Base-by-base conservation (phyloP, 1,140 invertebrate genomes). In the Galendromus occidentalis region DNA sequence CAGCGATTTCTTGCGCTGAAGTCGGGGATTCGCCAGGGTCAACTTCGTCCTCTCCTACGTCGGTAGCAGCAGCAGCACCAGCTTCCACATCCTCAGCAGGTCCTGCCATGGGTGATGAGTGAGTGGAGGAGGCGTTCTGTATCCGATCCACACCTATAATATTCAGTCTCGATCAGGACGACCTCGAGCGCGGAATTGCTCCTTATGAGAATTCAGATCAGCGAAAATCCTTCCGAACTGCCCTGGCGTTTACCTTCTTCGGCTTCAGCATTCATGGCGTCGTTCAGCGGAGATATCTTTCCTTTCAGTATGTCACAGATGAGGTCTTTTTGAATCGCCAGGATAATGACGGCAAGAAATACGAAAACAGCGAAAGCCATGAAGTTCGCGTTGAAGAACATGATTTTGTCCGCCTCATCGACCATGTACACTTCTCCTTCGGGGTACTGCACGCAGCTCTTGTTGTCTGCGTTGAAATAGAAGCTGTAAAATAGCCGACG, bases 361-460 rank as follows among this genome's bases (percentile, higher is more conserved):
- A 59, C 51, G 51, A 59, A 59, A 4, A 59, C 51, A 22, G 51
- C 51, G 22, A 59, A 59, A 20, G 51, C 51, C 14, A 59, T 17
- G 33, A 59, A 59, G 51, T 59, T 59, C 14, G 51, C 51, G 33
- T 59, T 59, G 51, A 59, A 59, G 9, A 59, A 59, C 51, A 59
- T 59, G 14, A 59, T 59, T 59, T 59, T 59, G 22, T 59, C 51
- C 12, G 51, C 51, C 20, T 59, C 51, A 9, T 59, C 51, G 14
- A 59, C 51, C 51, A 59, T 59, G 51, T 59, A 29, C 51, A 59
- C 25, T 59, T 59, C 51, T n/a, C 51, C 51, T 25, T 59, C 51
- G 2, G 51, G 51, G 22, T 59, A 59, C 6, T 33, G 51, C 14
- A 59, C 33, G 20, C 51, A 59, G 14, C 25, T 29, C 14, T 59